Percentiles rank a stretch among this genome's conserved stretches.
phyloP scores from a whole-genome alignment of 2,888 invertebrate species.

The Eutolmus rufibarbis region DNA sequence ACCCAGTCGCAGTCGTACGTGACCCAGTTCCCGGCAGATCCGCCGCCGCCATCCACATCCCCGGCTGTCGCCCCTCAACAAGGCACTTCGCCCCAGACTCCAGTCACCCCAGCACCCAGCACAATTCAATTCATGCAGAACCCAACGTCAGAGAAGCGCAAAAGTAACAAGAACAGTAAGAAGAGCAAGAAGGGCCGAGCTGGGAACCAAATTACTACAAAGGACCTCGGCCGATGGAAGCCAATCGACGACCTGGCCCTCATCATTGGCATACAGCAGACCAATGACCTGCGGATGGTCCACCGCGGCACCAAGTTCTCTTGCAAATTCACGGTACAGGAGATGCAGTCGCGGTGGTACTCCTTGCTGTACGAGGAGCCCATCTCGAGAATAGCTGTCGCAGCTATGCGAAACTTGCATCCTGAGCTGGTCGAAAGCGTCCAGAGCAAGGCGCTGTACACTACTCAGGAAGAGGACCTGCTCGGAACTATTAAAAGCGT shows the following conservation, averaged over 20 bases:
- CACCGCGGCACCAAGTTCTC: constrained; percentile 95
- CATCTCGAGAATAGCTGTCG: constrained; percentile 88
- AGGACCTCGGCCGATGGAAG: constrained; percentile 94
- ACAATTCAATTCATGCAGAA: constrained; percentile 33
- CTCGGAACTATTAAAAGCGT: constrained; percentile 83
- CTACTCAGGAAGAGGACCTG: constrained; percentile 86
- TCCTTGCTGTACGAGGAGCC: constrained; percentile 94
- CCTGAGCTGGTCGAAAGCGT: constrained; percentile 88
- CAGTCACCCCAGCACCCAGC: constrained; percentile 20
- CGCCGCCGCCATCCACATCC: constrained; percentile 46
- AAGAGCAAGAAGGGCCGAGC: constrained; percentile 56
- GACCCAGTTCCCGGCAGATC: constrained; percentile 42
- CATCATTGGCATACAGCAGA: constrained; percentile 92
- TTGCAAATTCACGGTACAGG: constrained; percentile 90
- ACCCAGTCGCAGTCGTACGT: constrained; percentile 65
- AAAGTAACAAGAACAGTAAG: constrained; percentile 44
- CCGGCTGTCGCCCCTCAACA: constrained; percentile 37
- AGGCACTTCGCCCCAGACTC: not conserved
- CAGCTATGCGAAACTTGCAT: constrained; percentile 92
- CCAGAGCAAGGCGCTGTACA: constrained; percentile 88
- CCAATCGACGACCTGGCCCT: constrained; percentile 95
- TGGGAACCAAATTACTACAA: constrained; percentile 68
- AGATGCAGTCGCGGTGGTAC: constrained; percentile 96
- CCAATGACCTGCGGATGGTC: constrained; percentile 81
- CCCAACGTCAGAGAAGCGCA: constrained; percentile 49